These are phyloP conservation scores for Sarcophaga bullata DNA, from an alignment of 1,140 invertebrate species.

Conservation along the genomic window DNA sequence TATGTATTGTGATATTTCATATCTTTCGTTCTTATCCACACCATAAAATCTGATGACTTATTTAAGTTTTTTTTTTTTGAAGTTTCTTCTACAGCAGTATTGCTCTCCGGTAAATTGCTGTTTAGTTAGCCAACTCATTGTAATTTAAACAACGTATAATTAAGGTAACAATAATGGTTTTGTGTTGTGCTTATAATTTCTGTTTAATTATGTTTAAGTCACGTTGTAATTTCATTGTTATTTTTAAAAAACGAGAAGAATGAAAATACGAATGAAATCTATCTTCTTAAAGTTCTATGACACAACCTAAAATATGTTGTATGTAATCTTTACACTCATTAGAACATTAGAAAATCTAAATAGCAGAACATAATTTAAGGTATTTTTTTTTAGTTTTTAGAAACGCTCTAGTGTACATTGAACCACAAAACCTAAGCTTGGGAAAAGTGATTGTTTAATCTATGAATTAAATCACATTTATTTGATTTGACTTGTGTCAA, in stretches of 20 bases:
- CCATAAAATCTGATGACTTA: conserved; percentile 6
- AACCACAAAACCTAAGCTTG: too few species aligned
- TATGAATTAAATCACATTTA: too few species aligned
- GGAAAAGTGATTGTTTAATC: too few species aligned
- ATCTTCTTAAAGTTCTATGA: conserved; percentile 7
- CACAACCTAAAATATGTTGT: neutral
- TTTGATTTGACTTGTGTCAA: too few species aligned
- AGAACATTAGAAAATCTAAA: neutral
- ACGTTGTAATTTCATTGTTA: neutral
- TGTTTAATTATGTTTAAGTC: conserved; percentile 3
- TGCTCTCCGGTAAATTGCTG: too few species aligned
- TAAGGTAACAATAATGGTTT: neutral
- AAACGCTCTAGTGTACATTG: too few species aligned
- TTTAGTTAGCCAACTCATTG: neutral
- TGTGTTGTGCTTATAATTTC: neutral
- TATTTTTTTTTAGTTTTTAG: too few species aligned
- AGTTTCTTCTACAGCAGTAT: neutral
- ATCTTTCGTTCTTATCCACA: neutral
- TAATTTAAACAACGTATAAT: neutral
- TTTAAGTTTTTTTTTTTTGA: neutral
- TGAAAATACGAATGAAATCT: neutral
- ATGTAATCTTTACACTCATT: conserved; percentile 12
- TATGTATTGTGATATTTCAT: neutral
- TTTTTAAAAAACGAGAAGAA: neutral
- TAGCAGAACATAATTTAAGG: neutral